These are phyloP conservation scores for Holothuria leucospilota DNA, from an alignment of 53 echinoderm and acorn worm genomes.

Conservation along the genomic window DNA sequence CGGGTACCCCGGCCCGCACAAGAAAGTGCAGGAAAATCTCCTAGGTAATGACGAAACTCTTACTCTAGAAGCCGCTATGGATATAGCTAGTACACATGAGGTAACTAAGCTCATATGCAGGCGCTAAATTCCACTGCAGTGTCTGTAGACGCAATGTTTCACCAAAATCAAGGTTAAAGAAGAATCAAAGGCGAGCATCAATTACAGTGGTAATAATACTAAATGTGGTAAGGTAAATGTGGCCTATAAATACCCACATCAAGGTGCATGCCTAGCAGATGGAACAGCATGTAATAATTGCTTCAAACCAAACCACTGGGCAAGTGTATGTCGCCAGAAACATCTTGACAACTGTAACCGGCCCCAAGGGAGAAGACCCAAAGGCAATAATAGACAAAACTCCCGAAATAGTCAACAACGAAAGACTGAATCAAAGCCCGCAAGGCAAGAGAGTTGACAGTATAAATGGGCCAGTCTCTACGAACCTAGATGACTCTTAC, in stretches of 20 bases:
- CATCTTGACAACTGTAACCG: neutral
- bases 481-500: too few species aligned
- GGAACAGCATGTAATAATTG: constrained; percentile 45
- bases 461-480: neutral
- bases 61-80: constrained; percentile 60
- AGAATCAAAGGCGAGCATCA: neutral
- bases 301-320: constrained; percentile 38
- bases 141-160: neutral
- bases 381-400: neutral
- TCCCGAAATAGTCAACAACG: neutral
- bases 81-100: constrained; percentile 62
- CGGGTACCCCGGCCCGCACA: constrained; percentile 65
- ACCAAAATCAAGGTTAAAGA: too few species aligned
- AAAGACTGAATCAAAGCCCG: neutral
- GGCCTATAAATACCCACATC: constrained; percentile 23
- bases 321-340: constrained; percentile 18
- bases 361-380: too few species aligned
- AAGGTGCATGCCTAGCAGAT: constrained; percentile 5
- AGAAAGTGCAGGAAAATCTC: constrained; percentile 63
- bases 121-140: constrained; percentile 19
- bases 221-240: constrained; percentile 49
- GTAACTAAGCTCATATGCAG: constrained; percentile 61
- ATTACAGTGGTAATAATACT: neutral
- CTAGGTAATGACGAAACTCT: constrained; percentile 63
- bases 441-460: neutral